Percentiles rank a stretch among this genome's conserved stretches.
These are phyloP conservation scores for Enoplolaimus lenunculus DNA, from an alignment of 2,888 invertebrate genomes.

Conservation along the genomic window DNA sequence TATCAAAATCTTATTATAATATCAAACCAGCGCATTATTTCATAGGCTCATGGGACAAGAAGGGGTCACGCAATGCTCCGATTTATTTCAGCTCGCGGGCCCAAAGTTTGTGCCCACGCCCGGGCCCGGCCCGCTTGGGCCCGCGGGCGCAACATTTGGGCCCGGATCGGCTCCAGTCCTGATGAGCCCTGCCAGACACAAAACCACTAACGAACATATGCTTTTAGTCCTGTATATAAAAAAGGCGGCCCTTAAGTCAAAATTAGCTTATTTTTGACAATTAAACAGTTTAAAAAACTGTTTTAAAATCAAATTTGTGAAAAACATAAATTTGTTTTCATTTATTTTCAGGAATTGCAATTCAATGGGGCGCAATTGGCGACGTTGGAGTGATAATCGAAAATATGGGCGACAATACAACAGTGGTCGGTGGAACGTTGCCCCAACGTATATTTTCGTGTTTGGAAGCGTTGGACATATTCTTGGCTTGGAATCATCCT, in stretches of 20 bases:
- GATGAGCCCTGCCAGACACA: too few relatives aligned
- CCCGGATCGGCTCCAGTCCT: too few relatives aligned
- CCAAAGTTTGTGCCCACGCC: too few relatives aligned
- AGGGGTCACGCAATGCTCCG: too few relatives aligned
- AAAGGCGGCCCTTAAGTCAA: slow-evolving; percentile 48
- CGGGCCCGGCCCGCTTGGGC: too few relatives aligned
- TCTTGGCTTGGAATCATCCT: slow-evolving; percentile 65
- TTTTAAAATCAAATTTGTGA: slow-evolving; percentile 90
- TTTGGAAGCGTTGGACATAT: slow-evolving; percentile 66
- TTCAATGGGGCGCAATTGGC: slow-evolving; percentile 98
- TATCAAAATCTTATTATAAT: too few relatives aligned
- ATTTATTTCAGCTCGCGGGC: too few relatives aligned
- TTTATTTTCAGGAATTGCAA: slow-evolving; percentile 70
- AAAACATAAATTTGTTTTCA: slow-evolving; percentile 44
- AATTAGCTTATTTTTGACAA: slow-evolving; percentile 88
- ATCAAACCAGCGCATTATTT: too few relatives aligned
- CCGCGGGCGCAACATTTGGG: too few relatives aligned
- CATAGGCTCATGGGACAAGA: too few relatives aligned
- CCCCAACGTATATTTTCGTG: slow-evolving; percentile 92
- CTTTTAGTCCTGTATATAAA: too few relatives aligned
- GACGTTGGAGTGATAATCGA: slow-evolving; percentile 76
- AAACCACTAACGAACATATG: too few relatives aligned
- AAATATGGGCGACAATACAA: slow-evolving; percentile 69
- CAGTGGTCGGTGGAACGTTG: slow-evolving; percentile 81
- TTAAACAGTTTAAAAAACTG: slow-evolving; percentile 90